phyloP scores from a whole-genome alignment of 2,888 invertebrate species.

The Beris morrisii region DNA sequence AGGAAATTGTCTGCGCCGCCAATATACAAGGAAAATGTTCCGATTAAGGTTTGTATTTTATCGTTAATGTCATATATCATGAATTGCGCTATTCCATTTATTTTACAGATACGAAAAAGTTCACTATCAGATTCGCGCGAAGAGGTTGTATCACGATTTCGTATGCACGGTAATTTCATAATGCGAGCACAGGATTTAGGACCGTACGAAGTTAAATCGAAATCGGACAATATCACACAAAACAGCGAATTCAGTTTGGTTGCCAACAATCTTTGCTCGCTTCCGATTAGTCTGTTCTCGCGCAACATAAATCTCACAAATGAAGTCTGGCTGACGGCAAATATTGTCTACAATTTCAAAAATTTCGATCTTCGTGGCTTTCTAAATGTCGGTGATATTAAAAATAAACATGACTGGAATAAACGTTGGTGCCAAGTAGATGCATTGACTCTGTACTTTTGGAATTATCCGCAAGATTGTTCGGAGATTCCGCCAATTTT shows the following conservation, averaged over 20 bases:
- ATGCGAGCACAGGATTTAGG: conserved; percentile 45
- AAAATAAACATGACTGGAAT: conserved; percentile 58
- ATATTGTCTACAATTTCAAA: conserved; percentile 41
- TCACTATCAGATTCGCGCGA: conserved; percentile 43
- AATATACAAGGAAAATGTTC: conserved; percentile 12
- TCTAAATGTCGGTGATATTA: conserved; percentile 57
- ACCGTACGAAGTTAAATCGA: conserved; percentile 45
- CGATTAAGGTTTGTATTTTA: conserved; percentile 16
- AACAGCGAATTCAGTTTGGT: conserved; percentile 46
- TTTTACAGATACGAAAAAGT: conserved; percentile 18
- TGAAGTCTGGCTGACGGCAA: conserved; percentile 41
- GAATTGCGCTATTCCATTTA: no score
- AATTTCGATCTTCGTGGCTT: conserved; percentile 55
- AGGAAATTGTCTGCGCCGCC: conserved; percentile 48
- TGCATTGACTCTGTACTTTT: conserved; percentile 56
- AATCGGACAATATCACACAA: conserved; percentile 35
- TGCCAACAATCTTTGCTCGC: conserved; percentile 43
- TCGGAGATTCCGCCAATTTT: conserved; percentile 50
- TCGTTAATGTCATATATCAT: not conserved
- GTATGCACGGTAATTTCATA: conserved; percentile 50
- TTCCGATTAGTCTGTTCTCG: conserved; percentile 43
- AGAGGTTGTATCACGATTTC: conserved; percentile 51
- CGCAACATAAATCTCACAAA: conserved; percentile 48
- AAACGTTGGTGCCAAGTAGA: conserved; percentile 60
- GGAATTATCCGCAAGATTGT: conserved; percentile 59